These are phyloP conservation scores for Oreocharis arfaki DNA, from an alignment of 2,113 vertebrate genomes.

Conservation along the genomic window DNA sequence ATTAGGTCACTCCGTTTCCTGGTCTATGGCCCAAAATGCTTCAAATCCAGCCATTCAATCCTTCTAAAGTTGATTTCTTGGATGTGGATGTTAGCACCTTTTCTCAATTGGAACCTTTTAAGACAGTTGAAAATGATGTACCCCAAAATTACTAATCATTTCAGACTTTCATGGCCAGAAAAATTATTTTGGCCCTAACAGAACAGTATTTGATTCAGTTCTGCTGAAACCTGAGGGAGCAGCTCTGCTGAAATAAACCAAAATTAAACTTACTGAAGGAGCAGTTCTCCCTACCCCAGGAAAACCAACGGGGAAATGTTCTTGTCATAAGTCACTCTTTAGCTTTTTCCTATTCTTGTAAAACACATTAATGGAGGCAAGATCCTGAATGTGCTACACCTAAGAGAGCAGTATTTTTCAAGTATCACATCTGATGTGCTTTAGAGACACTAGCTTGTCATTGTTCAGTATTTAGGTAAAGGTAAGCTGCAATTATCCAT, in stretches of 20 bases:
- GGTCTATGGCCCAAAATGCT: fast-evolving
- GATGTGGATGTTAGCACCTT: background rate
- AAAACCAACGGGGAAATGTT: background rate
- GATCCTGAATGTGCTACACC: background rate
- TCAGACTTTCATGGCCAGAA: background rate
- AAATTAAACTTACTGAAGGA: background rate
- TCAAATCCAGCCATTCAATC: background rate
- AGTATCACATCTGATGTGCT: background rate
- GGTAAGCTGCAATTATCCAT: background rate
- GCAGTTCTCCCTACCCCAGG: background rate
- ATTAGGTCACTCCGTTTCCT: background rate
- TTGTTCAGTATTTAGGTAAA: background rate
- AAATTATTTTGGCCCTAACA: background rate
- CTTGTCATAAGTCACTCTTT: background rate
- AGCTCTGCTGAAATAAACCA: background rate
- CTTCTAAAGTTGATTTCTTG: background rate
- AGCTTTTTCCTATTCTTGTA: background rate
- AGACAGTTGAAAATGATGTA: background rate
- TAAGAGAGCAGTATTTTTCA: background rate
- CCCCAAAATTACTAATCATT: background rate
- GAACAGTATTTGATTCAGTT: background rate
- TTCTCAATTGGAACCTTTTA: background rate
- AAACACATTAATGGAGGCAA: background rate
- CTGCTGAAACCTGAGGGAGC: background rate
- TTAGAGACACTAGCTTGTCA: background rate